Base-by-base conservation (phyloP, 2,797 vertebrate genomes). In the Hoplostethus mediterraneus region DNA sequence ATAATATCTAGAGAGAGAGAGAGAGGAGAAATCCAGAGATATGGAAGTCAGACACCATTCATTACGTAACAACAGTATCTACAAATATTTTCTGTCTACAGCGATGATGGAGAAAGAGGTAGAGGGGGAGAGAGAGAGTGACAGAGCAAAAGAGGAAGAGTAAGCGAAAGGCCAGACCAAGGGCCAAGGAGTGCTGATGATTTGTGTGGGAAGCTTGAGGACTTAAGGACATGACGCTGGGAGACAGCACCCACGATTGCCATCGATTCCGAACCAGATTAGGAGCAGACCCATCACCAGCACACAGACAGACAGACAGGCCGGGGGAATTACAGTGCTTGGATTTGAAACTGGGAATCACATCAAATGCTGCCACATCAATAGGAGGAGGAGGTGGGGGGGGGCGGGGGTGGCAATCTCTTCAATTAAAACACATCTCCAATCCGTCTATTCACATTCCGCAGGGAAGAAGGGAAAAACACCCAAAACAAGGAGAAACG, bases 181-280 rank as follows among this genome's bases (percentile, higher is more conserved):
- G n/a, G n/a, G n/a, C n/a, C 42, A 45, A 33, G 13, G 21, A 13
- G 51, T 28, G n/a, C 51, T 53, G 84, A 80, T 68, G 72, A 77
- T 76, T 44, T 77, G 58, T 62, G 48, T 51, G 49, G 75, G 5
- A 69, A 75, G 75, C 66, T 67, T 16, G 6, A 61, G 56, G 80
- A 82, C 65, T 77, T 81, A 66, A 69, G 56, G 75, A 69, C 53
- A 36, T 12, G 47, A 67, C 77, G 79, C 52, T 25, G 40, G 62
- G 74, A 68, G 63, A 71, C 82, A 40, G 77, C 33, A 75, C 61
- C 71, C 61, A 63, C 48, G 36, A 86, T 81, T 79, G 36, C 68
- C 82, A 85, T 91, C 78, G 87, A 91, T 91, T 89, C 75, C 47
- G 69, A 60, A 82, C 64, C 73, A 83, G 89, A 90, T 87, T 84